Conservation (phyloP, 2,797 vertebrate genomes). For the Muraenolepis orangiensis region DNA sequence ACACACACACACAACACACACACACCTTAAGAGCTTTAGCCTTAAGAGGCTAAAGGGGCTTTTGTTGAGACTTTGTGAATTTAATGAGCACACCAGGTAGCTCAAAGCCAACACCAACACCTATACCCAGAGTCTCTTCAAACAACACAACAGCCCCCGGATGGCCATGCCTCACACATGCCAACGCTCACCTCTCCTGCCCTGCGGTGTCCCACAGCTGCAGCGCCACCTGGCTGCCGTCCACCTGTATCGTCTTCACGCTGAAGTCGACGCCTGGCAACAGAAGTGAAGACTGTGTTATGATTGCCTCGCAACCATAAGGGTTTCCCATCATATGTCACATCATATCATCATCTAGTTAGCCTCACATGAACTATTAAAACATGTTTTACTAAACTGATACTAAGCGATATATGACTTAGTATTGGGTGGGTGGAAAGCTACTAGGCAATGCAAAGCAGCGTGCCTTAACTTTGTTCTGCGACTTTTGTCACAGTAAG, state of each 20-base stretch:
- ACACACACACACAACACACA: too few relatives aligned
- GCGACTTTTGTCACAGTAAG: neutral
- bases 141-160: neutral
- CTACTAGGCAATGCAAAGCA: neutral
- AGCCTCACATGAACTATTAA: too few relatives aligned
- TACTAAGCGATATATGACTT: neutral
- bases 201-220: conserved; percentile 97
- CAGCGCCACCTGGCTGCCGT: conserved; percentile 79
- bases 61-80: neutral
- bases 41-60: too few relatives aligned
- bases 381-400: too few relatives aligned
- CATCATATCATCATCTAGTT: too few relatives aligned
- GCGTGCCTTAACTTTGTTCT: neutral
- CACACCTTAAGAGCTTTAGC: too few relatives aligned
- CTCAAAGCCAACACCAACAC: neutral
- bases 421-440: too few relatives aligned
- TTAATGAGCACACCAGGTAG: neutral
- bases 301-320: neutral
- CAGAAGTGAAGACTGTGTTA: conserved; percentile 7
- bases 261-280: conserved; percentile 88
- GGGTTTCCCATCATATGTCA: neutral
- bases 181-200: conserved; percentile 81
- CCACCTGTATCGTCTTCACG: conserved; percentile 86
- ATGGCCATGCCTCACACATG: neutral
- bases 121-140: neutral